Percentiles rank a stretch among this genome's conserved stretches.
Conservation (phyloP, 2,113 vertebrate species). For the Colaptes auratus region DNA sequence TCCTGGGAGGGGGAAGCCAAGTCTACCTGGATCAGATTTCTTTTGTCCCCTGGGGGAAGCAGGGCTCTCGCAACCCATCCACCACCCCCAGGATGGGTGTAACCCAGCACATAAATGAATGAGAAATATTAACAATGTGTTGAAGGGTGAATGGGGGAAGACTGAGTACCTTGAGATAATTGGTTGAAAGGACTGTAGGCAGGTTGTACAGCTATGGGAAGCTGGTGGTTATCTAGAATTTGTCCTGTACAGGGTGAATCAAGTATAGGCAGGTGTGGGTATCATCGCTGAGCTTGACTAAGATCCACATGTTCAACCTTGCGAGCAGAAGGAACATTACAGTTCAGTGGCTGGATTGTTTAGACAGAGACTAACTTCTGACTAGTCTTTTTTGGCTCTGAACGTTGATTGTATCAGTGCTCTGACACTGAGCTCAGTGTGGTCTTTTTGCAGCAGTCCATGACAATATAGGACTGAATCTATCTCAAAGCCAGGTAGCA, state of each 20-base stretch:
- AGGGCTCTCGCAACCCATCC: too few relatives aligned
- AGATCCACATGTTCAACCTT: neutral
- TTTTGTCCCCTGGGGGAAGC: too few relatives aligned
- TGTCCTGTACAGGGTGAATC: neutral
- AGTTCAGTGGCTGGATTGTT: neutral
- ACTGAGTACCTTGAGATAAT: fast-evolving
- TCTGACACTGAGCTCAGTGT: neutral
- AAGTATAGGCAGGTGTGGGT: neutral
- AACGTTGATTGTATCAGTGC: neutral
- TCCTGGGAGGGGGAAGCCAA: too few relatives aligned
- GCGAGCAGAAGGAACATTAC: neutral
- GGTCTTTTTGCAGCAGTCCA: neutral
- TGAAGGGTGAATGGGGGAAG: neutral
- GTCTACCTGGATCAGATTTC: too few relatives aligned
- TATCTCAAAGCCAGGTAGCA: neutral
- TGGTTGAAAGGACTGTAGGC: neutral
- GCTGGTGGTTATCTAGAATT: neutral
- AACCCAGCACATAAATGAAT: neutral
- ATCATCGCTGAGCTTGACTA: neutral
- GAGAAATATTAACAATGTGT: neutral
- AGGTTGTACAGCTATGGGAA: neutral
- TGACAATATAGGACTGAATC: fast-evolving
- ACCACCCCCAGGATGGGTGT: too few relatives aligned
- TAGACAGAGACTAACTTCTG: neutral
- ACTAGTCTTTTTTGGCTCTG: neutral